Base-by-base conservation (phyloP, 2,888 invertebrate genomes). In the Catocala sponsa region DNA sequence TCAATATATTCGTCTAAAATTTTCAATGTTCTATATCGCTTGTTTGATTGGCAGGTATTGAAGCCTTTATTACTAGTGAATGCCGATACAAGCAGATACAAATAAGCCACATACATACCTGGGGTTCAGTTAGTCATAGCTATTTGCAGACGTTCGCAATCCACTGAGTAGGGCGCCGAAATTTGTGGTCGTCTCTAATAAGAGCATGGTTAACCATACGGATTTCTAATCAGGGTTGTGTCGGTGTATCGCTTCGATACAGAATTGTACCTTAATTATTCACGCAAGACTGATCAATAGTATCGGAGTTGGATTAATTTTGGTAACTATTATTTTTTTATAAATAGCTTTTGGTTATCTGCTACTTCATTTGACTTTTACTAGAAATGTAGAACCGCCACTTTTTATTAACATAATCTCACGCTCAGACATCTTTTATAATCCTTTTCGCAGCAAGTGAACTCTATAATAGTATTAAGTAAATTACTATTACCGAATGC, bases 111-210 rank as follows among this genome's bases (percentile, higher is more conserved):
- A 51, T 5, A 59, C 4, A 42, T 58, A 59, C 38, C 50, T 51
- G 33, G 6, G 46, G 43, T 25, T 72, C 42, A 63, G 57, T 65
- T 54, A 61, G 48, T 55, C 57, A 55, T 58, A 63, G 73, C 68
- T 68, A 72, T 76, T 70, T 73, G 63, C 63, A 65, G 70, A 70
- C 38, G 58, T 52, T 65, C 38, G 25, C 57, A 52, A 41, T 12
- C 58, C 38, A 46, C 42, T 65, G 65, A 56, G 42, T 68, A 59
- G 44, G 50, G 44, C 61, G 12, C 63, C 59, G 43, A 74, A 74
- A 70, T 74, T 72, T 65, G 72, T 68, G 72, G 74, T 67, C 35
- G 6, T 43, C 44, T 50, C 57, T 74, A 76, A 74, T 70, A 74
- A 63, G 63, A 63, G 53, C 53, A 15, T 52, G 75, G 71, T 69